Evolutionary conservation across 2,888 invertebrate genomes (phyloP).

Genomic region (Cephus pygmeus): DNA sequence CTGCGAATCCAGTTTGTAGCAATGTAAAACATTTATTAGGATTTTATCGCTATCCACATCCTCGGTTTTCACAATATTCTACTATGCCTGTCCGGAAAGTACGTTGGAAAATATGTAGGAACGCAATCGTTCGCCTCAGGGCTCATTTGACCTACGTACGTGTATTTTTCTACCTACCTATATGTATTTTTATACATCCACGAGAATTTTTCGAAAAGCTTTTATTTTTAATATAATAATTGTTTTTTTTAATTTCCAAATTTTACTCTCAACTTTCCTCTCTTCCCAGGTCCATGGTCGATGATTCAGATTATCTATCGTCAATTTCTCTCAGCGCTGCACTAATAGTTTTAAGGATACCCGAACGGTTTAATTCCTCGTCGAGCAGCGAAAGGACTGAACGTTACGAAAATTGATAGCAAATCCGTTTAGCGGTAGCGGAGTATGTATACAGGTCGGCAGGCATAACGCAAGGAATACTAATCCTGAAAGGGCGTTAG

Average conservation of each 20-base stretch:
- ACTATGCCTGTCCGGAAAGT: background rate
- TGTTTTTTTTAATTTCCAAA: too few species aligned
- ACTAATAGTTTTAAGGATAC: too few species aligned
- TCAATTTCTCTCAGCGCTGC: too few species aligned
- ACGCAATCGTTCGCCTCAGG: background rate
- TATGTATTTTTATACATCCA: background rate
- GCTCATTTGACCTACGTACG: background rate
- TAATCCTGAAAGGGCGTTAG: slow-evolving; percentile 6
- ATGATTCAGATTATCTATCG: too few species aligned
- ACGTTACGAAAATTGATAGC: slow-evolving; percentile 13
- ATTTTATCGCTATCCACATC: background rate
- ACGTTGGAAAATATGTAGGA: background rate
- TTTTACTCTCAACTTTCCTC: too few species aligned
- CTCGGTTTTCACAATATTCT: background rate
- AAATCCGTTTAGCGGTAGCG: slow-evolving; percentile 20
- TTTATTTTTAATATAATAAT: too few species aligned
- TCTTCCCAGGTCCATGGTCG: too few species aligned
- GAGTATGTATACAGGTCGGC: background rate
- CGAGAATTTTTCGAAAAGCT: too few species aligned
- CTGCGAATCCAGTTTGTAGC: background rate
- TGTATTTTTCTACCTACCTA: too few species aligned
- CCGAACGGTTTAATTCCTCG: too few species aligned
- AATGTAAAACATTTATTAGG: background rate
- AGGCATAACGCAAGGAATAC: slow-evolving; percentile 15
- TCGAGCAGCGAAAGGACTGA: too few species aligned